A percentile compares a stretch with the other conserved stretches of the same genome.
phyloP scores from a whole-genome alignment of 2,888 invertebrate genomes.

The Tipula vernalis region DNA sequence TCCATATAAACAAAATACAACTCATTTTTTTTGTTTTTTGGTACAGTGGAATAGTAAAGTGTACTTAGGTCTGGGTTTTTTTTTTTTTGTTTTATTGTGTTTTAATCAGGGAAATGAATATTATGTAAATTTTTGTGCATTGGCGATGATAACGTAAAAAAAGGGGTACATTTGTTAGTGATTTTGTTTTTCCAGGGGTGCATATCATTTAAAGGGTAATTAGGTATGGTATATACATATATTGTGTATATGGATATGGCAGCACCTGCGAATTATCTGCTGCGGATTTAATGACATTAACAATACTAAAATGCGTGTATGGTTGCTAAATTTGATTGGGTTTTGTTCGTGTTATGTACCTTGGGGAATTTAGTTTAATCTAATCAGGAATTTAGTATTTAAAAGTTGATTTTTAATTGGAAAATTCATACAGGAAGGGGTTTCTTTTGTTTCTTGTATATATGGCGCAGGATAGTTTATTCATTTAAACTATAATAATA shows the following conservation, averaged over 20 bases:
- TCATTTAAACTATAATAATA: not conserved
- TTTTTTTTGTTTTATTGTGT: not conserved
- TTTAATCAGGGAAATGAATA: not conserved
- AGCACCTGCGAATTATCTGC: not conserved
- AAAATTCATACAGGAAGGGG: not conserved
- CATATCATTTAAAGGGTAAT: slow-evolving; percentile 4
- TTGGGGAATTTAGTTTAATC: not conserved
- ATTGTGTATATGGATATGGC: not conserved
- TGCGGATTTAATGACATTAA: no score
- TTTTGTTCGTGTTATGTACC: not conserved
- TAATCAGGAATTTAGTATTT: not conserved
- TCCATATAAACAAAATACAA: not conserved
- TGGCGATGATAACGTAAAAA: not conserved
- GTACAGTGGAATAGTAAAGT: not conserved
- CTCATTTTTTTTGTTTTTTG: not conserved
- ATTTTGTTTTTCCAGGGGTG: not conserved
- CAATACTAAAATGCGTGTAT: not conserved
- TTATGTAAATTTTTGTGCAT: not conserved
- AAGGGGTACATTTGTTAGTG: not conserved
- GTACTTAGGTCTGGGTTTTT: not conserved
- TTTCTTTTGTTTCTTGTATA: not conserved
- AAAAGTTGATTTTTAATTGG: not conserved
- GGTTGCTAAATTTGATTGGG: not conserved
- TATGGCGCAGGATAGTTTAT: not conserved
- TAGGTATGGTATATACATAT: not conserved